A percentile compares a stretch with the other conserved stretches of the same genome.
Evolutionary conservation across 2,888 invertebrate species (phyloP).

Genomic region (Athalia cordata): DNA sequence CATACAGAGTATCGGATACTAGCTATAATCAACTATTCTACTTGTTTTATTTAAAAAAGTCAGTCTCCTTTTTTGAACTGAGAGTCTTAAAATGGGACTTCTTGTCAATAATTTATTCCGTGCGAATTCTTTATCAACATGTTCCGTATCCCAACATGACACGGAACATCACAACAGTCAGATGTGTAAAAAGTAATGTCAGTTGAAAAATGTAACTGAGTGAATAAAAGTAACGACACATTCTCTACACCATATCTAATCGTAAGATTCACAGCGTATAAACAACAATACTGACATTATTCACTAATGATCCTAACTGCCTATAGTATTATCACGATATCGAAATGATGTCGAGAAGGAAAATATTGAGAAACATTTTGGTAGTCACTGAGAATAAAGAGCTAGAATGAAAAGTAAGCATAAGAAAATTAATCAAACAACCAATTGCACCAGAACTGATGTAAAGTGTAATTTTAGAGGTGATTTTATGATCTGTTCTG

Average conservation of each 20-base stretch:
- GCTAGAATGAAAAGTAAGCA: background rate
- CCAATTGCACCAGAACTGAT: background rate
- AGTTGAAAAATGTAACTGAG: background rate
- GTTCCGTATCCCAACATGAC: background rate
- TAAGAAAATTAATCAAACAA: background rate
- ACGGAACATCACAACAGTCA: background rate
- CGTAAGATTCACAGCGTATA: background rate
- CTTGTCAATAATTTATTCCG: slow-evolving; percentile 12
- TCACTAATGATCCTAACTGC: background rate
- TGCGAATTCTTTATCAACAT: background rate
- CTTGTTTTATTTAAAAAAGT: slow-evolving; percentile 6
- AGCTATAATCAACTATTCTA: slow-evolving; percentile 19
- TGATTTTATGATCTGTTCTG: no score
- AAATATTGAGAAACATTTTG: background rate
- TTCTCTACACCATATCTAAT: background rate
- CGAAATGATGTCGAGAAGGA: background rate
- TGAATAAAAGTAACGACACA: background rate
- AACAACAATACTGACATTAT: background rate
- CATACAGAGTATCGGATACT: slow-evolving; percentile 16
- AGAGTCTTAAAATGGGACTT: slow-evolving; percentile 35
- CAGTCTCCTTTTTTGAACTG: slow-evolving; percentile 26
- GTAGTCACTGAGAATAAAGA: background rate
- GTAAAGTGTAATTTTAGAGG: no score
- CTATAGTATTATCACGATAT: background rate
- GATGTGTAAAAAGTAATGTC: background rate